These are phyloP conservation scores for Rhodeus uyekii DNA, from an alignment of 2,797 vertebrate genomes.

Conservation along the genomic window DNA sequence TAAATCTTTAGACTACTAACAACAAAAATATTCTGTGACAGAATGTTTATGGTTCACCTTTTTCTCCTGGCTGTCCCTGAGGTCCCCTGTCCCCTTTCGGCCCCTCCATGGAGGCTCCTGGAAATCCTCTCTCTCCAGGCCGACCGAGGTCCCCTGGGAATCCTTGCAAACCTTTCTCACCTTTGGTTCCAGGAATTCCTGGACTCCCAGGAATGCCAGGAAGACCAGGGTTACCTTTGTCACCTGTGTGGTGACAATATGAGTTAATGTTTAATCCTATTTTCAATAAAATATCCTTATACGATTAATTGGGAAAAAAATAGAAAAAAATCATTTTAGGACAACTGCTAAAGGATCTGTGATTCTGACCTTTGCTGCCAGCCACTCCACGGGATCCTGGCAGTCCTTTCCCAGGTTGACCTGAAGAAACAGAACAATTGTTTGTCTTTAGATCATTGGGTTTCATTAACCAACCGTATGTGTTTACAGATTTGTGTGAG, in stretches of 20 bases:
- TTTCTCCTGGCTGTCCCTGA: constrained; percentile 84
- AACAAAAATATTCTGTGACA: background rate
- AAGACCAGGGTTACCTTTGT: constrained; percentile 86
- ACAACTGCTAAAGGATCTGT: background rate
- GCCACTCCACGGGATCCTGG: constrained; percentile 79
- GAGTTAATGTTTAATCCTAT: background rate
- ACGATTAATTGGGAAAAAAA: background rate
- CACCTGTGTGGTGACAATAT: constrained; percentile 76
- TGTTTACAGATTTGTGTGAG: background rate
- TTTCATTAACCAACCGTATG: background rate
- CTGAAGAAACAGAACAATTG: constrained; percentile 66
- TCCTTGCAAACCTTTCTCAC: constrained; percentile 86
- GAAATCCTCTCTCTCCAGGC: constrained; percentile 81
- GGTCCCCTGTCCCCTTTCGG: constrained; percentile 90
- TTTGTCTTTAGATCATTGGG: background rate
- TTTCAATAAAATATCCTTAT: background rate
- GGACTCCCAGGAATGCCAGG: constrained; percentile 88
- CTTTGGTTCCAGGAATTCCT: constrained; percentile 90
- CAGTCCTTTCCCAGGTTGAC: constrained; percentile 83
- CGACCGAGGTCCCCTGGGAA: constrained; percentile 77
- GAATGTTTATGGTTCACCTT: constrained; percentile 22
- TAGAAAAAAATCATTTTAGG: background rate
- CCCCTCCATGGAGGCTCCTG: constrained; percentile 82
- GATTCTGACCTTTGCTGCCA: constrained; percentile 85
- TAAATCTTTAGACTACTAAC: background rate